Conservation (phyloP, 1,140 invertebrate genomes). For the Lordiphosa collinella region DNA sequence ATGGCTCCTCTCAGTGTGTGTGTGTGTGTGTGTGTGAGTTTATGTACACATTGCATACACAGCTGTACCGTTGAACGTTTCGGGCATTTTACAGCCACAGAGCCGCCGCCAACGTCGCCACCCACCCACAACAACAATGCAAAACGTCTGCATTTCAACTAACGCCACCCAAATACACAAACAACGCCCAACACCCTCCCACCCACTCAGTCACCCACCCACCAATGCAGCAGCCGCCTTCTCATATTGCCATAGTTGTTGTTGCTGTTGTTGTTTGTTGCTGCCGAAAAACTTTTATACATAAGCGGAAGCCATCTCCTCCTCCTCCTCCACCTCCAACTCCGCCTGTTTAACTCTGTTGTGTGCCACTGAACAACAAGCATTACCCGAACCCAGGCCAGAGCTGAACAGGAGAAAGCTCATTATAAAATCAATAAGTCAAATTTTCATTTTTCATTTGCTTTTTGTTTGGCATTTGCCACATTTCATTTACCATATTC, state of each 20-base stretch:
- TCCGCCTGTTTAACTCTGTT: conserved; percentile 9
- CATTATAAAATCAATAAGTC: conserved; percentile 63
- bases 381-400: neutral
- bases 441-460: conserved; percentile 26
- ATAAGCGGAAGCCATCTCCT: conserved; percentile 42
- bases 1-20: conserved; percentile 31
- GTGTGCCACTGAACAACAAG: conserved; percentile 1
- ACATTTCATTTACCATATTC: too few relatives aligned
- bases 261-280: conserved; percentile 28
- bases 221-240: conserved; percentile 4
- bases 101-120: conserved; percentile 30
- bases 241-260: conserved; percentile 51
- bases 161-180: conserved; percentile 64
- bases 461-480: conserved; percentile 19
- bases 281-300: conserved; percentile 69
- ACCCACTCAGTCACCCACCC: conserved; percentile 3
- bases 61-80: conserved; percentile 38
- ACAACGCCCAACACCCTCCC: conserved; percentile 6
- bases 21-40: conserved; percentile 28
- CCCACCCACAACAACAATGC: conserved; percentile 67
- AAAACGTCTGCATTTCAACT: conserved; percentile 76
- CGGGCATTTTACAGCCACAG: conserved; percentile 73
- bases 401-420: conserved; percentile 3
- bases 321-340: neutral
- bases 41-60: conserved; percentile 52